Conservation (phyloP, 2,113 vertebrate species). For the Catharus bicknelli region DNA sequence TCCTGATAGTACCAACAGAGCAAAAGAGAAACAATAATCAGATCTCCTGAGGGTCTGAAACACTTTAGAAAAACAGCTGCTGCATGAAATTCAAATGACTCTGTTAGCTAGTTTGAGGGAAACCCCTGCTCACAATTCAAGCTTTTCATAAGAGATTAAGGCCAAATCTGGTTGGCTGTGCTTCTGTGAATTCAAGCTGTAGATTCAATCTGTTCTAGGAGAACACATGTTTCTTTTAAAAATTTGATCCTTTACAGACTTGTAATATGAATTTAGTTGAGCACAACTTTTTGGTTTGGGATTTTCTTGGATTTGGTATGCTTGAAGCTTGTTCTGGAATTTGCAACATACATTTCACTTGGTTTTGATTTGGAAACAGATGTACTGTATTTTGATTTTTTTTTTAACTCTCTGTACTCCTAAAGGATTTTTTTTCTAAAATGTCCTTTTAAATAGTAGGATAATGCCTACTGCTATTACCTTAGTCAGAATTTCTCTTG, state of each 20-base stretch:
- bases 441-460: neutral
- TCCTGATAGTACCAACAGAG: neutral
- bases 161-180: neutral
- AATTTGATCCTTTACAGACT: neutral
- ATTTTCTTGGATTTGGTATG: neutral
- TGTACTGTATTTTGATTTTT: neutral
- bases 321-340: neutral
- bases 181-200: neutral
- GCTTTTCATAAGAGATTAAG: neutral
- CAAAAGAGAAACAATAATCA: neutral
- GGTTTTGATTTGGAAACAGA: slow-evolving; percentile 16
- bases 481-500: neutral
- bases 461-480: neutral
- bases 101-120: neutral
- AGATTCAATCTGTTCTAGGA: neutral
- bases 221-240: neutral
- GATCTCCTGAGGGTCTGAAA: neutral
- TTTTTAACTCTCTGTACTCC: neutral
- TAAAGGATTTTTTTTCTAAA: neutral
- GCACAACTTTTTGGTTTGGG: neutral
- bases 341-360: neutral
- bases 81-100: neutral
- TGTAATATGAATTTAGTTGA: neutral
- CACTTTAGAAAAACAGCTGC: neutral
- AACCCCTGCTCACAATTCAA: neutral